phyloP scores from a whole-genome alignment of 2,797 vertebrate species.

The Ispidina picta region DNA sequence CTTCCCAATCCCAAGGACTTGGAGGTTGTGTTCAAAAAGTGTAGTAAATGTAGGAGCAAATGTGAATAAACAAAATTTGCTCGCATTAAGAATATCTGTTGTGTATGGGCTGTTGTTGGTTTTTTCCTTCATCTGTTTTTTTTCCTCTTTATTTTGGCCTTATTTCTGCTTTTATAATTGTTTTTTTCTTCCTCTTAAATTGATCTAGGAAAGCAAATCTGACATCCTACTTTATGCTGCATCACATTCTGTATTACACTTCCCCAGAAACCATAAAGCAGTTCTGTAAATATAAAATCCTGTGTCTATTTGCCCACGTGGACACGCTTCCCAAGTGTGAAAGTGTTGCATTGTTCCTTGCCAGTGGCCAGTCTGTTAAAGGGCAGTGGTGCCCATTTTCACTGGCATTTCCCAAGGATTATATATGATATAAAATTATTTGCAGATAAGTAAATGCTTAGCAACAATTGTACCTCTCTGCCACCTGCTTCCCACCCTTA shows the following conservation, averaged over 20 bases:
- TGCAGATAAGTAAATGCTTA: neutral
- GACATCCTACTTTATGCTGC: neutral
- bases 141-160: neutral
- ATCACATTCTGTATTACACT: neutral
- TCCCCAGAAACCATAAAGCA: neutral
- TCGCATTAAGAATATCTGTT: neutral
- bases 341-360: neutral
- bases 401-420: neutral
- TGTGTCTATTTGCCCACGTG: neutral
- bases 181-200: neutral
- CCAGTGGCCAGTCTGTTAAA: neutral
- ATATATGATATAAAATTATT: neutral
- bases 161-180: neutral
- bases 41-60: neutral
- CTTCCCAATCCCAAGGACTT: neutral
- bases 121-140: neutral
- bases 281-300: neutral
- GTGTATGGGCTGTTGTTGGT: neutral
- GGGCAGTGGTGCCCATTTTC: rapidly evolving
- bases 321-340: neutral
- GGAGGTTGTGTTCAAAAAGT: neutral
- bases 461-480: neutral
- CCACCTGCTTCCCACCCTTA: neutral
- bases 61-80: neutral
- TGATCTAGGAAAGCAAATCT: neutral